Percentiles rank a stretch among this genome's conserved stretches.
Conservation (phyloP, 37 sponge, comb jelly and placozoan species). For the Oopsacas minuta region DNA sequence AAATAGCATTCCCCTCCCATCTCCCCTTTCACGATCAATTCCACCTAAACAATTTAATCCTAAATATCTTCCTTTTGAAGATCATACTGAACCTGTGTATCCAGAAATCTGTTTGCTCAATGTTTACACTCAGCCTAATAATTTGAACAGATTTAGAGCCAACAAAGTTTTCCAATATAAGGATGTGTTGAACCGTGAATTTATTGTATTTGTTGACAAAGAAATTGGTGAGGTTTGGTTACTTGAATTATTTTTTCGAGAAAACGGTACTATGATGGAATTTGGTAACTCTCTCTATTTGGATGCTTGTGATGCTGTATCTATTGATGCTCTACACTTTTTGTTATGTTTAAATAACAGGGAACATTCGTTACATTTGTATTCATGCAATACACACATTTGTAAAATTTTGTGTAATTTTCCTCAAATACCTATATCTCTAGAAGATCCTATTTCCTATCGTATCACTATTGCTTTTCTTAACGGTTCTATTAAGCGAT, state of each 20-base stretch:
- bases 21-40: neutral
- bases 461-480: neutral
- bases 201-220: neutral
- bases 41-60: neutral
- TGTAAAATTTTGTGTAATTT: neutral
- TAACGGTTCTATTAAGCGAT: neutral
- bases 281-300: neutral
- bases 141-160: neutral
- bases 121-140: neutral
- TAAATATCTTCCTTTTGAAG: neutral
- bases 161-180: neutral
- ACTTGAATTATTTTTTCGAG: neutral
- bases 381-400: neutral
- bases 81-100: neutral
- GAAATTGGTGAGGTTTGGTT: neutral
- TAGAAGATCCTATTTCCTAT: neutral
- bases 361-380: neutral
- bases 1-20: neutral
- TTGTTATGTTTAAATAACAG: neutral
- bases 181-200: neutral
- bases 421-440: neutral
- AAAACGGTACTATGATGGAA: neutral
- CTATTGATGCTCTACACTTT: neutral
- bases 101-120: neutral
- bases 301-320: neutral